Evolutionary conservation across 2,888 invertebrate species (phyloP), one percentile per base, ranked within the genome.

Genomic region (Tryphoninae sp.): DNA sequence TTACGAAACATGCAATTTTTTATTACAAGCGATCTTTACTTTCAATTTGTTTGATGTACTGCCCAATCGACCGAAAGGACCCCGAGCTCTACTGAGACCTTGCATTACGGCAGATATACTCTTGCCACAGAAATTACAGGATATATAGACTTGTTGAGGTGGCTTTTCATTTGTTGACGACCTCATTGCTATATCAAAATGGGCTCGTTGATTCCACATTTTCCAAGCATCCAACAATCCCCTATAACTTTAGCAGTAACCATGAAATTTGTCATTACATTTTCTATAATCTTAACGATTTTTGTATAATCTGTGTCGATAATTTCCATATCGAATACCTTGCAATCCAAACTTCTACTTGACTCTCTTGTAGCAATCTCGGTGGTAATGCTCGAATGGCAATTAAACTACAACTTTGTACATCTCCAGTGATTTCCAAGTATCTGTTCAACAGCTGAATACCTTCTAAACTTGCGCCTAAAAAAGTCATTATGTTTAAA

Each of bases 101-200:
- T 96, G 95, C 92, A 96, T 94, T 65, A 94, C 94, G 82, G 96
- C 96, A 0, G 97, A 96, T 85, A 98, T 96, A 83, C 97, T 96
- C 93, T 98, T 98, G 69, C 98, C 97, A 93, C 98, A 99, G 93
- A 97, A 99, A 89, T 97, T 97, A 92, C 99, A 99, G 4, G 97
- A 96, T 77, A 98, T 95, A 89, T 95, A 96, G 49, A 97, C 96
- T 87, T 95, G 95, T 85, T 94, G 94, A 0, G 94, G 92, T 2
- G 94, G 93, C 87, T 93, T 94, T 79, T 94, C 93, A 51, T 93
- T 92, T 11, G 93, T 93, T 84, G 94, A 94, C 49, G 93, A 93
- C 88, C 95, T 94, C 91, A 95, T 94, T 89, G 95, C 95, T 85
- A 97, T 97, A 92, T 98, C 98, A 91, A 98, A 96, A 88, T 96